These are phyloP conservation scores for Indicator indicator DNA, from an alignment of 2,113 vertebrate species.

Conservation along the genomic window DNA sequence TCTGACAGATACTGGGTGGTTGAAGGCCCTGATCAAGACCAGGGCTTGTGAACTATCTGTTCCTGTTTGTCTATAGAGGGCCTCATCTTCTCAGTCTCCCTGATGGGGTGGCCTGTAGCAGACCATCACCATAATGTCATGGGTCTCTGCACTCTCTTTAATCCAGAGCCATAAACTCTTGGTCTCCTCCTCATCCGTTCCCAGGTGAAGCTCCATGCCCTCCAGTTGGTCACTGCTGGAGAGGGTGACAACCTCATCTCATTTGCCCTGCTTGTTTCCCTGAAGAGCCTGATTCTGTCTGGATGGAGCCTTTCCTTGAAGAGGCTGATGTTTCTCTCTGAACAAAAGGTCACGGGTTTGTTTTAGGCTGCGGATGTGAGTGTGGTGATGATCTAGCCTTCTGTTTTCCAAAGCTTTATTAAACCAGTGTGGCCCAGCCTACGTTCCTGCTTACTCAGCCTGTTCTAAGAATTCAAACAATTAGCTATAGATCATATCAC, in stretches of 20 bases:
- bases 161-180: background rate
- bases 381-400: conserved; percentile 1
- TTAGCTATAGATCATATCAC: conserved; percentile 14
- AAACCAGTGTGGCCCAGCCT: conserved; percentile 5
- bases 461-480: conserved; percentile 7
- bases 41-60: background rate
- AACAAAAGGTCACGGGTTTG: background rate
- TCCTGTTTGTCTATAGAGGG: background rate
- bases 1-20: background rate
- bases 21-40: background rate
- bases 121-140: background rate
- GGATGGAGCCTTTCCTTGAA: background rate
- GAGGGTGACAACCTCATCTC: background rate
- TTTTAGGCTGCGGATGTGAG: background rate
- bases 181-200: too few relatives aligned
- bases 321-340: background rate
- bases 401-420: conserved; percentile 31
- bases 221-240: background rate
- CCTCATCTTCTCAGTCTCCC: background rate
- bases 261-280: background rate
- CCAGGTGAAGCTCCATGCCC: background rate
- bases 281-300: background rate
- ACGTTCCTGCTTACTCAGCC: conserved; percentile 29
- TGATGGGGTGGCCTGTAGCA: background rate
- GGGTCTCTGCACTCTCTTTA: background rate